Evolutionary conservation across 2,888 invertebrate genomes (phyloP).

Genomic region (Spialia ferax): DNA sequence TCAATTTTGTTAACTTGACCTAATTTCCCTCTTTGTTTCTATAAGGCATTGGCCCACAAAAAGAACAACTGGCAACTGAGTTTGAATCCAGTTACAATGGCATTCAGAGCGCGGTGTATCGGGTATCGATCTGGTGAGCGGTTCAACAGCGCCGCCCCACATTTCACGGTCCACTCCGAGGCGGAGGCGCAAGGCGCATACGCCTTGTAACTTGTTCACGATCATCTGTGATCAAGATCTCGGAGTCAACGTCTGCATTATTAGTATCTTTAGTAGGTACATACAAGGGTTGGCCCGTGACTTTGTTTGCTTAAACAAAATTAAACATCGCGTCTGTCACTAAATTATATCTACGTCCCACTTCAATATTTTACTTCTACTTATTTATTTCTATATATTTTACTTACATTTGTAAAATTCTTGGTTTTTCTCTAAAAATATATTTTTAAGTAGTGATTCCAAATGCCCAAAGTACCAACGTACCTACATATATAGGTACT

Average conservation of each 20-base stretch:
- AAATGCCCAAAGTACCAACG: not conserved
- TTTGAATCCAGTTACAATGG: conserved; percentile 70
- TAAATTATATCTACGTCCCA: no score
- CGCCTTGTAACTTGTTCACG: conserved; percentile 51
- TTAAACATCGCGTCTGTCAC: no score
- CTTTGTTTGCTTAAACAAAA: no score
- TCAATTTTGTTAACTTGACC: not conserved
- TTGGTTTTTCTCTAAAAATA: no score
- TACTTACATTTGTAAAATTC: no score
- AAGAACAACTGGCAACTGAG: conserved; percentile 28
- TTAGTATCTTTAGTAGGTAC: no score
- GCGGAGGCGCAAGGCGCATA: no score
- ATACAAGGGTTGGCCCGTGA: no score
- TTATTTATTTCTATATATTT: no score
- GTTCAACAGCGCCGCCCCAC: conserved; percentile 76
- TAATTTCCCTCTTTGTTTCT: conserved; percentile 11
- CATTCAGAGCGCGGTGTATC: conserved; percentile 79
- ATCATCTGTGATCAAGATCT: conserved; percentile 14
- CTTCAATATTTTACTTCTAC: no score
- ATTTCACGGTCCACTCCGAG: conserved; percentile 75
- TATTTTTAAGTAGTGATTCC: no score
- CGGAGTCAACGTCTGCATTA: not conserved
- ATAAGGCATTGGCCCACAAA: conserved; percentile 24
- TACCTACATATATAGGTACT: no score
- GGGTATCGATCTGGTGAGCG: conserved; percentile 79